Evolutionary conservation across 2,113 vertebrate genomes (phyloP), one percentile per base, ranked within the genome.

Genomic region (Oryzias curvinotus): DNA sequence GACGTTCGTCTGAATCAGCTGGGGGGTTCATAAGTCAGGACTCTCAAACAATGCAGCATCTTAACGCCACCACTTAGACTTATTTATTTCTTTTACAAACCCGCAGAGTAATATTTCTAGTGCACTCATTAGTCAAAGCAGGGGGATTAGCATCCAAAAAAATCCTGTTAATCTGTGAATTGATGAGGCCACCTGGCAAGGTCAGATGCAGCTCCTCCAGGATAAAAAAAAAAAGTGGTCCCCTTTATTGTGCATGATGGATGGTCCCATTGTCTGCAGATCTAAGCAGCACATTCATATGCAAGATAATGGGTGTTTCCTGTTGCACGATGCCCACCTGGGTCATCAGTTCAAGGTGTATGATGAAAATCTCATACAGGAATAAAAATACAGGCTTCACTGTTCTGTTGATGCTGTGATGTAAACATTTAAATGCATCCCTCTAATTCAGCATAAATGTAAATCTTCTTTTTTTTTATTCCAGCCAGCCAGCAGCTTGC

Each of bases 141-240:
- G 2, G 10, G 17, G 14, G 25, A 81, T 86, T 85, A 76, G 58
- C 73, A 77, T 62, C 41, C 48, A 51, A 65, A 64, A 49, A 18
- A 64, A 81, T 69, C 68, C 63, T 72, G 79, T 77, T 79, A 86
- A 86, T 88, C 75, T 83, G 65, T 7, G 75, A 70, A 77, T 61
- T 65, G 59, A 82, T 83, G 80, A 77, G 66, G 64, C 65, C 72
- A 78, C 77, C 69, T 82, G 75, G 65, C 82, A 81, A 84, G 83
- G 83, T 88, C 83, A 81, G 54, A 68, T 12, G 43, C 55, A 30
- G 66, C 65, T 66, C 55, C 59, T 53, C 52, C 62, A 21, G 63
- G 43, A 23, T 23, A 23, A 23, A 67, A 64, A 57, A 70, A 69
- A 16, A 50, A 73, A 28, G 1, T 18, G 41, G 36, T 36, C 36